Evolutionary conservation across 2,888 invertebrate species (phyloP), one percentile per base, ranked within the genome.

Genomic region (Hypercompe scribonia): DNA sequence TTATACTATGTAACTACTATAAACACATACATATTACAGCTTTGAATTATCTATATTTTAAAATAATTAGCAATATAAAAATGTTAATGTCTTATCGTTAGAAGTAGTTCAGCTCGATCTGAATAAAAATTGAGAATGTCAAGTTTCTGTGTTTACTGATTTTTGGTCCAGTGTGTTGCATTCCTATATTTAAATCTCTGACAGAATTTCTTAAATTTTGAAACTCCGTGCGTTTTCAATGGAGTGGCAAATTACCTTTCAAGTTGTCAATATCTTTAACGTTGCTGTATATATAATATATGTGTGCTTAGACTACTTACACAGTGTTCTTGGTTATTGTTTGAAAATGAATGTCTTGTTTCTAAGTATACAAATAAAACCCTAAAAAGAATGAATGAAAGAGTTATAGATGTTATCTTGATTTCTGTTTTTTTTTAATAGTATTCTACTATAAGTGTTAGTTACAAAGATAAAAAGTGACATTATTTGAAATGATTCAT

Each of bases 161-260:
- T 13, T 66, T 36, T 0, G 21, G n/a, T 39, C 0, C 76, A 42
- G 61, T 79, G 68, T 71, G 67, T 69, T 69, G 76, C 76, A 42
- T 61, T 1, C 24, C 50, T 50, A 33, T 13, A 74, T 71, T 68
- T 74, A 71, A 68, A 70, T 72, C 67, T 84, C 79, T 80, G 78
- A 79, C 84, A 83, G 82, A 81, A 87, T 87, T 86, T 84, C 86
- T 85, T 90, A 85, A 90, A 90, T 89, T 88, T 90, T 90, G 88
- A 80, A 88, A 87, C 82, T 78, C 69, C 50, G 65, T 66, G 77
- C 83, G 82, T 84, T 86, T 86, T 88, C 80, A 83, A 77, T 84
- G 73, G 68, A 71, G 67, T 80, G 85, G 86, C 79, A 79, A 83
- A 88, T 86, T 85, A 83, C 77, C 75, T 74, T 78, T 73, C 71